Evolutionary conservation across 2,888 invertebrate species (phyloP), one percentile per base, ranked within the genome.

Genomic region (Parnassius apollo): DNA sequence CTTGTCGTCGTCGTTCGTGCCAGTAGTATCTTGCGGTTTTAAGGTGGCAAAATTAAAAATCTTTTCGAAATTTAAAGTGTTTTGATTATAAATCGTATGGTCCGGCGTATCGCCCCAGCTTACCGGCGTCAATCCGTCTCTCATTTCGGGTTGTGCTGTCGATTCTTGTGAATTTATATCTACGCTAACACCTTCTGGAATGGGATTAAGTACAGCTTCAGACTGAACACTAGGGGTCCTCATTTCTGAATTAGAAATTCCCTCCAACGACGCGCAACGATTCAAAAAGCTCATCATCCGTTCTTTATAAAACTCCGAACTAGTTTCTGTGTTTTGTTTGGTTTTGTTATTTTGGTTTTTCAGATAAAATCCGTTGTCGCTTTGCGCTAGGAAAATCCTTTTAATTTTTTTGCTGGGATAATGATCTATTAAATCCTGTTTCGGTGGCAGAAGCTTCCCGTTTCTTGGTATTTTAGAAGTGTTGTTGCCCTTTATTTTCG

Each of bases 401-500:
- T 92, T 92, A 13, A 93, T 86, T 69, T 93, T 93, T 65, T 85
- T 88, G 66, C 81, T 91, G 0, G 93, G 93, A 66, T 93, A 93
- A 68, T 93, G 90, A 25, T 92, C 92, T 25, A 94, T 86, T 46
- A 93, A 76, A 70, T 93, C 93, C 0, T 93, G 92, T 69, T 93
- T 93, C 0, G 92, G 86, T 0, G 83, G 82, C 1, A 86, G 69
- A 0, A 88, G 75, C 68, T 88, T 91, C 0, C 83, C 82, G 59
- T 90, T 92, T 64, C 91, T 71, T 0, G 86, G 84, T 44, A 85
- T 63, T 66, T 86, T 87, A 62, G 81, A 79, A 0, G 85, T 81
- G 61, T 88, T 92, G 60, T 92, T 93, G 0, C 93, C 93, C 77
- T 93, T 93, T n/a, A 91, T 89, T 65, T 91, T 91, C 0, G 93